Conservation (phyloP, 2,113 vertebrate species). For the Datnioides undecimradiatus region DNA sequence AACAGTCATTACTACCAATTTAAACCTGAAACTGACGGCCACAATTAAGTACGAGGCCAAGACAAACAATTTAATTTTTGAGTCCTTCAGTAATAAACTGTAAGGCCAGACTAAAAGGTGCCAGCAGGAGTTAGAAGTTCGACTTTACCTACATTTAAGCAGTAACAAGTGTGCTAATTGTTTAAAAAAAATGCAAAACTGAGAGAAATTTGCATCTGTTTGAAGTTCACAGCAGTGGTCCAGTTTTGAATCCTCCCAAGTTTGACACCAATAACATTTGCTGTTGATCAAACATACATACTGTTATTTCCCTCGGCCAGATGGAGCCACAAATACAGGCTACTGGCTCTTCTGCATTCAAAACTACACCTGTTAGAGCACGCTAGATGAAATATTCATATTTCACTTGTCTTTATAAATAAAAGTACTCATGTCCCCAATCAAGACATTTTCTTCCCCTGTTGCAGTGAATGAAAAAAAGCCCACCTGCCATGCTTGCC, state of each 20-base stretch:
- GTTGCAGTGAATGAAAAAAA: neutral
- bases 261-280: neutral
- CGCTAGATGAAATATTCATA: neutral
- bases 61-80: neutral
- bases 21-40: neutral
- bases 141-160: neutral
- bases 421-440: neutral
- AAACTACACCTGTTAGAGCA: neutral
- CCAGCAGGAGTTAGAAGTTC: neutral
- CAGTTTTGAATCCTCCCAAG: neutral
- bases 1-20: neutral
- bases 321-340: neutral
- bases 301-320: neutral
- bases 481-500: neutral
- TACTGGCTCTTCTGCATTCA: neutral
- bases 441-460: neutral
- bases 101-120: neutral
- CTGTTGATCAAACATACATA: neutral
- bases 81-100: neutral
- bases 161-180: neutral
- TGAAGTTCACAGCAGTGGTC: neutral
- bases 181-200: neutral
- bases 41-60: neutral
- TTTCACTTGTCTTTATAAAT: neutral
- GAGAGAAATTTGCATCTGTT: neutral